phyloP scores from a whole-genome alignment of 2,113 vertebrate genomes.

The Gymnocephalus cernua region DNA sequence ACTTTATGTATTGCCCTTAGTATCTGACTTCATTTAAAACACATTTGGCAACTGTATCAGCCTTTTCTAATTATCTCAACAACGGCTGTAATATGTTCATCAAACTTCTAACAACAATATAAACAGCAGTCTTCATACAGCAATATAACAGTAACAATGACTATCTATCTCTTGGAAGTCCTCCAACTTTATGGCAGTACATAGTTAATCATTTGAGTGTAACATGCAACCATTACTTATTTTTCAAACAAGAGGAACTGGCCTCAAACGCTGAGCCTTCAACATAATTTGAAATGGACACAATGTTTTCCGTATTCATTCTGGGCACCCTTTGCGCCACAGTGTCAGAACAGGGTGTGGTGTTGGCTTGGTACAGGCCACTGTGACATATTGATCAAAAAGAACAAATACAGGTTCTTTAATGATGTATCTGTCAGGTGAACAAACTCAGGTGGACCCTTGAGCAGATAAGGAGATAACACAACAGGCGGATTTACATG shows the following conservation, averaged over 20 bases:
- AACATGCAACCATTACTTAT: not conserved
- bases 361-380: not conserved
- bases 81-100: too few species aligned
- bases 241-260: not conserved
- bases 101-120: too few species aligned
- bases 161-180: not conserved
- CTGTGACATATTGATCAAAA: constrained; percentile 45
- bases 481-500: constrained; percentile 75
- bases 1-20: too few species aligned
- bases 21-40: too few species aligned
- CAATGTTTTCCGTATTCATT: not conserved
- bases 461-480: constrained; percentile 83
- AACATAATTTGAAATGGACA: not conserved
- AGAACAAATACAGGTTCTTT: constrained; percentile 50
- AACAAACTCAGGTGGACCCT: constrained; percentile 75
- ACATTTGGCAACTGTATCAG: too few species aligned
- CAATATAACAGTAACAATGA: too few species aligned
- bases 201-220: not conserved
- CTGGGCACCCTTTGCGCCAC: not conserved
- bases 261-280: not conserved
- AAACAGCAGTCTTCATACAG: too few species aligned
- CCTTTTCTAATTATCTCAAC: too few species aligned
- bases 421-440: constrained; percentile 57
- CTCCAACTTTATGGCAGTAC: not conserved
- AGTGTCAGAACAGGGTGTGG: not conserved